Evolutionary conservation across 1,140 invertebrate species (phyloP).

Genomic region (Hydropsyche tenuis): DNA sequence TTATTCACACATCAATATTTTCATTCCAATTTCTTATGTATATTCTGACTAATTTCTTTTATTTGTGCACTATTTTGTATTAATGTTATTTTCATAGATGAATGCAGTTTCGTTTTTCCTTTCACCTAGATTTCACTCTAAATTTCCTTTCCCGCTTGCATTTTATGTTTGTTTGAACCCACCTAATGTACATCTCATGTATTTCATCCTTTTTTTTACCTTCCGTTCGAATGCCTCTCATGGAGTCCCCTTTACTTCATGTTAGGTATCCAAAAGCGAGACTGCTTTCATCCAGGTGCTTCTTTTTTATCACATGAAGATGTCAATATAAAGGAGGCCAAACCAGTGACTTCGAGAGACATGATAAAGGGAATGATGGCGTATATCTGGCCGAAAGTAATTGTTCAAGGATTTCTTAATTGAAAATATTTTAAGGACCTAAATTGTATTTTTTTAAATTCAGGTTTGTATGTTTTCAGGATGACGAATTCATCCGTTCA

Average conservation of each 20-base stretch:
- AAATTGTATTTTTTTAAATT: slow-evolving; percentile 36
- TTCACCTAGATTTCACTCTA: slow-evolving; percentile 35
- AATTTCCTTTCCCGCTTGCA: slow-evolving; percentile 44
- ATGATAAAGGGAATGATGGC: slow-evolving; percentile 88
- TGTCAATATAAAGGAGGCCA: slow-evolving; percentile 64
- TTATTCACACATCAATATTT: background rate
- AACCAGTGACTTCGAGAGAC: slow-evolving; percentile 73
- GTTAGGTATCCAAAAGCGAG: slow-evolving; percentile 70
- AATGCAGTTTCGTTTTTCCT: slow-evolving; percentile 43
- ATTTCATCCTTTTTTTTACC: slow-evolving; percentile 15
- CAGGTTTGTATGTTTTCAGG: slow-evolving; percentile 60
- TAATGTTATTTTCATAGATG: slow-evolving; percentile 42
- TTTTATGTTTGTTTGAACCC: slow-evolving; percentile 42
- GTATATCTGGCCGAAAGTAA: slow-evolving; percentile 95
- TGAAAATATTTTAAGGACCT: background rate
- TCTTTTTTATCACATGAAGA: slow-evolving; percentile 73
- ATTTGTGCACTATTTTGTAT: slow-evolving; percentile 17
- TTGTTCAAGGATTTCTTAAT: background rate
- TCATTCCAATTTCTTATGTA: background rate
- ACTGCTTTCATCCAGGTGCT: slow-evolving; percentile 90
- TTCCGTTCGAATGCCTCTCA: slow-evolving; percentile 39
- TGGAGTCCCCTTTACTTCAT: slow-evolving; percentile 54
- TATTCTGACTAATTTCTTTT: slow-evolving; percentile 11
- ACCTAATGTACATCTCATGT: background rate
- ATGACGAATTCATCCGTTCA: slow-evolving; percentile 78